A percentile compares a stretch with the other conserved stretches of the same genome.
Evolutionary conservation across 2,888 invertebrate genomes (phyloP).

Genomic region (Parasteatoda lunata): DNA sequence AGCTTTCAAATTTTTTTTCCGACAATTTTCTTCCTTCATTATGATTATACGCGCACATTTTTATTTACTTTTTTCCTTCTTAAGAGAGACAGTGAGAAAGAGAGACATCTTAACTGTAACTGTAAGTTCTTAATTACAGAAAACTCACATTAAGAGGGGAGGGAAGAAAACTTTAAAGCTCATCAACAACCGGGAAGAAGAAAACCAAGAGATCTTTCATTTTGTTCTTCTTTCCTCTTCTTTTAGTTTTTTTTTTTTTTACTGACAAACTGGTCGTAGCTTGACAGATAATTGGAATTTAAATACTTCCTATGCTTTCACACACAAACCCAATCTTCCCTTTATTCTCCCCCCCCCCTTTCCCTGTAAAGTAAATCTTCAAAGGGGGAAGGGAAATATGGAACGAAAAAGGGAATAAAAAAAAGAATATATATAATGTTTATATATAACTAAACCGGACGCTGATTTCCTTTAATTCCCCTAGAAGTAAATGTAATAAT

Average conservation of each 20-base stretch:
- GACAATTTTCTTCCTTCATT: constrained; percentile 62
- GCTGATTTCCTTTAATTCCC: constrained; percentile 65
- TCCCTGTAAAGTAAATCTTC: constrained; percentile 37
- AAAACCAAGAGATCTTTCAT: constrained; percentile 64
- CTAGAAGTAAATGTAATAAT: constrained; percentile 62
- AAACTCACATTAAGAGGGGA: constrained; percentile 64
- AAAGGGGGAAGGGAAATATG: constrained; percentile 11
- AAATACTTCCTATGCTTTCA: constrained; percentile 62
- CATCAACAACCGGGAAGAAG: constrained; percentile 55
- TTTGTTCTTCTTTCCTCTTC: constrained; percentile 27
- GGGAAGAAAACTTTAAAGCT: constrained; percentile 64
- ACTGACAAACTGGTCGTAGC: constrained; percentile 65
- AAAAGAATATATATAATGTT: constrained; percentile 47
- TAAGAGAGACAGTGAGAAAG: not conserved
- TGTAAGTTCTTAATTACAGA: constrained; percentile 68
- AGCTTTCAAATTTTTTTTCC: constrained; percentile 10
- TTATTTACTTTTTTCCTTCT: constrained; percentile 9
- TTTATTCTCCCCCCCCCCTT: constrained; percentile 5
- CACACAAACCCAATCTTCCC: constrained; percentile 34
- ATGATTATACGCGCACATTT: constrained; percentile 51
- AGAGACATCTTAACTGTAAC: constrained; percentile 51
- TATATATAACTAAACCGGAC: constrained; percentile 58
- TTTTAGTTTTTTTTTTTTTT: constrained; percentile 31
- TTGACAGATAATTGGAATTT: constrained; percentile 67
- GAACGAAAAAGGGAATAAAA: constrained; percentile 19